Conservation (phyloP, 2,888 invertebrate species). For the Drosophila mayaguana region DNA sequence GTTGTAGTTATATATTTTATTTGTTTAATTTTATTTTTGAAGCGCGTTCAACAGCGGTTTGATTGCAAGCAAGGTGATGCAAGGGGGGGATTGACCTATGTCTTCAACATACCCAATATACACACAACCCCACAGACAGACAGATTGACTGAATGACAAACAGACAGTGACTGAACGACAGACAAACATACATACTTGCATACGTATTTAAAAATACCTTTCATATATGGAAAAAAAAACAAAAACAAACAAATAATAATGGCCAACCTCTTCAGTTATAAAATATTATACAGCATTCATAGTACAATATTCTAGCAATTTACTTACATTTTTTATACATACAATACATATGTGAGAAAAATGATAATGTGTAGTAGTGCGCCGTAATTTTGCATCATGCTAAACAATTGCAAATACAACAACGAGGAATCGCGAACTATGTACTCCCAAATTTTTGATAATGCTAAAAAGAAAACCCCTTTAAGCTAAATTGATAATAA, state of each 20-base stretch:
- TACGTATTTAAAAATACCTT: conserved; percentile 33
- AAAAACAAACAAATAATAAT: conserved; percentile 31
- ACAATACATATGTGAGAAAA: conserved; percentile 25
- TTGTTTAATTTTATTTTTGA: conserved; percentile 42
- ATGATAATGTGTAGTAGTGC: conserved; percentile 44
- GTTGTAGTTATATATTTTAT: conserved; percentile 58
- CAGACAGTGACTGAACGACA: conserved; percentile 7
- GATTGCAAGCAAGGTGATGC: conserved; percentile 49
- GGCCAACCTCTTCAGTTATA: conserved; percentile 58
- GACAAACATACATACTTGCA: conserved; percentile 16
- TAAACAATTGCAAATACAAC: conserved; percentile 23
- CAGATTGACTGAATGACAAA: not conserved
- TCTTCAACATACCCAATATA: conserved; percentile 28
- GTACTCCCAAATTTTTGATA: conserved; percentile 55
- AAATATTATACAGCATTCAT: conserved; percentile 53
- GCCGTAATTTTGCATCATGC: conserved; percentile 43
- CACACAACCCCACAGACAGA: not conserved
- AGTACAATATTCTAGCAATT: conserved; percentile 69
- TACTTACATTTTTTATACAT: conserved; percentile 59
- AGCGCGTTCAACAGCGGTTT: conserved; percentile 38
- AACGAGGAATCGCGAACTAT: conserved; percentile 36
- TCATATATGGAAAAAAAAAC: conserved; percentile 39
- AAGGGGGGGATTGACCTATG: conserved; percentile 19
- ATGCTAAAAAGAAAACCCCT: conserved; percentile 27
- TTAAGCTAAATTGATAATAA: conserved; percentile 52